Conservation (phyloP, 2,113 vertebrate genomes). For the Amblyornis subalaris region DNA sequence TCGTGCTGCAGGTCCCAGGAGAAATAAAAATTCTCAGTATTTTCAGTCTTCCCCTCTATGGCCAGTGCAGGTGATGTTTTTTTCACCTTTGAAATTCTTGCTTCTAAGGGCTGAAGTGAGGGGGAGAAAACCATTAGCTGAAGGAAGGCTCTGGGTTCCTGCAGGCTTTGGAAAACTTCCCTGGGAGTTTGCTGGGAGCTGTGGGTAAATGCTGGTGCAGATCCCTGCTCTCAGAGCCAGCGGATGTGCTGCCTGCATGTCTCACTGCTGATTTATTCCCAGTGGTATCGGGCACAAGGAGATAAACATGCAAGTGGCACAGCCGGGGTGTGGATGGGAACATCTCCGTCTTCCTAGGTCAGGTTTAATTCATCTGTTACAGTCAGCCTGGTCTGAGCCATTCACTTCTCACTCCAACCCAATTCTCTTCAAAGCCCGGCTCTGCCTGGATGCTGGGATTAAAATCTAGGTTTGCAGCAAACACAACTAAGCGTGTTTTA, state of each 20-base stretch:
- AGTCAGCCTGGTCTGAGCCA: neutral
- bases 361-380: constrained; percentile 12
- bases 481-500: neutral
- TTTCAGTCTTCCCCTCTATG: neutral
- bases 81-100: constrained; percentile 9
- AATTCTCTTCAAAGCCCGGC: neutral
- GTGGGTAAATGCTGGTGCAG: neutral
- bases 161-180: neutral
- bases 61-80: neutral
- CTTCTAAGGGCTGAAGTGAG: neutral
- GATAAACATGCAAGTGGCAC: constrained; percentile 30
- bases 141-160: neutral
- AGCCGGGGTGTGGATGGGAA: neutral
- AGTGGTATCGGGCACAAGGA: neutral
- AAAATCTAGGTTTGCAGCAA: constrained; percentile 21
- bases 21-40: constrained; percentile 26
- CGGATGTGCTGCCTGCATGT: neutral
- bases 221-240: neutral
- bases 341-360: constrained; percentile 41
- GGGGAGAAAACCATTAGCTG: neutral
- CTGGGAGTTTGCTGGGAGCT: neutral
- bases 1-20: neutral
- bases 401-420: neutral
- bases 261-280: constrained; percentile 34
- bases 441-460: neutral